Evolutionary conservation across 2,113 vertebrate genomes (phyloP).

Genomic region (Aramus guarauna): DNA sequence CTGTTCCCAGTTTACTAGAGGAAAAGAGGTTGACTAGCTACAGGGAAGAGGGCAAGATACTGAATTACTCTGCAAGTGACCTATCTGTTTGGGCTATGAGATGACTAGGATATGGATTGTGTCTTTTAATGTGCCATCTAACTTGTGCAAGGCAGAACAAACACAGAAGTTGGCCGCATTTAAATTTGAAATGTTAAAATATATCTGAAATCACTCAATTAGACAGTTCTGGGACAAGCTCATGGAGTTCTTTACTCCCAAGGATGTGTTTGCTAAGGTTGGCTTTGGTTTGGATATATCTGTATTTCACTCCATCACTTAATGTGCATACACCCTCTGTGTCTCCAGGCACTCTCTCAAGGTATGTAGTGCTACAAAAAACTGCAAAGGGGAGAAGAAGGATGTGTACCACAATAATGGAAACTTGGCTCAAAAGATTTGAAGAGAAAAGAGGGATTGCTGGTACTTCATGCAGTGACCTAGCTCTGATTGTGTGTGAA

Average conservation of each 20-base stretch:
- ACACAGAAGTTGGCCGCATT: accelerated
- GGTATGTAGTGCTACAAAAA: neutral
- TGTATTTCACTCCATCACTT: neutral
- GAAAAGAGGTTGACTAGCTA: neutral
- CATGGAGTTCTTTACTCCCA: neutral
- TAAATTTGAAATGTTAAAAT: neutral
- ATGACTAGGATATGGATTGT: neutral
- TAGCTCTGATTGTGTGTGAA: neutral
- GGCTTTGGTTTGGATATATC: too few species aligned
- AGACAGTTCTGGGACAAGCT: neutral
- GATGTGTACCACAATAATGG: neutral
- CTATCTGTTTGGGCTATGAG: neutral
- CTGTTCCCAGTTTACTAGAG: neutral
- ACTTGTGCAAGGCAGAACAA: neutral
- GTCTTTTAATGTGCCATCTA: neutral
- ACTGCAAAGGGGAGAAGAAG: neutral
- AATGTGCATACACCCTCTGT: neutral
- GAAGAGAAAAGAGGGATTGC: neutral
- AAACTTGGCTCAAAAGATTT: neutral
- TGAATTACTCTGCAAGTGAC: neutral
- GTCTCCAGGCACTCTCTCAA: neutral
- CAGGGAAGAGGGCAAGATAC: neutral
- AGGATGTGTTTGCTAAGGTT: neutral
- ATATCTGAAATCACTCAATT: neutral
- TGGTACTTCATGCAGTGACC: neutral